Evolutionary conservation across 2,113 vertebrate species (phyloP), one percentile per base, ranked within the genome.

Genomic region (Montifringilla adamsi): DNA sequence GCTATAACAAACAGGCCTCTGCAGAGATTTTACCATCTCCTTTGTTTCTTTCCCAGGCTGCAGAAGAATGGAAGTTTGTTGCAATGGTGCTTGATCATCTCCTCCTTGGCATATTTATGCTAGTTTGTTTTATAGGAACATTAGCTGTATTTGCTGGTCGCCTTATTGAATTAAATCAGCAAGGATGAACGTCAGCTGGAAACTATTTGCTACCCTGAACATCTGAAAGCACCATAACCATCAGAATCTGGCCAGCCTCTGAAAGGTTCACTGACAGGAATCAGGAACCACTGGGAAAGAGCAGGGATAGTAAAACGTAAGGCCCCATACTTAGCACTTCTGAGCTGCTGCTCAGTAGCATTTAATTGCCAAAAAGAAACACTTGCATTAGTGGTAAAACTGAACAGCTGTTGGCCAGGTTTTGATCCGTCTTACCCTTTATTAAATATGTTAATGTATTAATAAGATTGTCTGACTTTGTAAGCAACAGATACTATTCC

Each of bases 1-100:
- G 12, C 4, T 26, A 24, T n/a, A 67, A 53, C 27, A 55, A 83
- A 79, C 12, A 21, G 21, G 52, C 22, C 14, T 88, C 23, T 79
- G 37, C 59, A 77, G 46, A 69, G 20, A 49, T 52, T 72, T 93
- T 88, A 95, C 70, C 35, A 55, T 59, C 67, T 79, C 19, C 27
- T 94, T 92, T 94, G 31, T 83, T 88, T 97, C 94, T 82, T 93
- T 88, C 58, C 28, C 93, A 99, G 99, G 99, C 99, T 13, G 98
- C 99, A 4, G 99, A 99, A 97, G 99, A 99, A 96, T 99, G 99
- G 99, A 99, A 99, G 97, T 99, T 99, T 7, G 99, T 99, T 6
- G 99, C 99, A 1, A 99, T 99, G 99, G 99, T 99, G 58, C 89
- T 99, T 96, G 99, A 99, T 95, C 99, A 99, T 97, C 98, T 99